Evolutionary conservation across 30 jellyfish, hydroid and myxozoan species (phyloP), one percentile per base, ranked within the genome.

Genomic region (Nemopilema nomurai): DNA sequence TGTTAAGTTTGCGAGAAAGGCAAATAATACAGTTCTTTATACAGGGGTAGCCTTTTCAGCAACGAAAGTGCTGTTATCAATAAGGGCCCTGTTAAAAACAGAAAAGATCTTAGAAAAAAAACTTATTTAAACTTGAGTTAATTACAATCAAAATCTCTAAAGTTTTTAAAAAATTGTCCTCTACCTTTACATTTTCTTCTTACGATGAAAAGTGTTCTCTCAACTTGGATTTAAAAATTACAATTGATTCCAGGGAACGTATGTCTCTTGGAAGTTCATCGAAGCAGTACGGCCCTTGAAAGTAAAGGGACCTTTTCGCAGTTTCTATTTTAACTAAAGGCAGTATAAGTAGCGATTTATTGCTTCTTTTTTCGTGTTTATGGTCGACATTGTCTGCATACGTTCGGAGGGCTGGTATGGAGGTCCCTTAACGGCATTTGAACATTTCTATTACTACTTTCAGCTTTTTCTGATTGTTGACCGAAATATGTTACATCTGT

Each of bases 381-480:
- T 74, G 85, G 89, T 80, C 71, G 28, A 80, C 32, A 80, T 67
- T 32, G 0, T 82, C 91, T 69, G 77, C 91, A 67, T 69, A 69
- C 85, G 8, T 82, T 82, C 85, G 50, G 84, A 81, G 90, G 90
- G 90, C 85, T 82, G 91, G 91, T 67, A 80, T 78, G 75, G 68
- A 82, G 69, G 91, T 82, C 27, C 82, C 90, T 81, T 81, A 74
- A 81, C 73, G 90, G 33, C 73, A 66, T 81, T 81, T 41, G 82
- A 81, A 81, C 90, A 81, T 81, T 77, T 76, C 69, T 27, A 67
- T 13, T 49, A 51, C 86, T 33, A 23, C 86, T 78, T 78, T 78
- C 88, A 78, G 24, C 78, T 52, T 78, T 63, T 21, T 80, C 49
- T 53, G 79, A 68, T 80, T 29, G 66, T 80, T 80, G 90, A 80